Evolutionary conservation across 2,113 vertebrate species (phyloP), one percentile per base, ranked within the genome.

Genomic region (Pycnonotus jocosus): DNA sequence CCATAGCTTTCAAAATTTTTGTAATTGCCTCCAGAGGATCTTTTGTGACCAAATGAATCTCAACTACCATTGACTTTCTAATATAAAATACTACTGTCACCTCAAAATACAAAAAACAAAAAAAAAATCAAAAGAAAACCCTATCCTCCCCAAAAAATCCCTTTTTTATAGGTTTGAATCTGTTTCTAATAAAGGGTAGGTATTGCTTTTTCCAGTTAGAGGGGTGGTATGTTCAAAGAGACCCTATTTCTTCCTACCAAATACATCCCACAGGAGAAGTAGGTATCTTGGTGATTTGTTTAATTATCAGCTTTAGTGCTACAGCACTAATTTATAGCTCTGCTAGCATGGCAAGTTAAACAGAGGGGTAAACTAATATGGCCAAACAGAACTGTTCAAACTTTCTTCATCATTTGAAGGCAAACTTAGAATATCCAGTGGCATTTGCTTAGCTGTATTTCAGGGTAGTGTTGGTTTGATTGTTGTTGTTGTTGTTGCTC

Each of bases 201-300:
- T 33, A 2, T 30, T 35, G 5, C 22, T 58, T 64, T 50, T 53
- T 15, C 9, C 8, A 45, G 3, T 12, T 23, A n/a, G 1, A 12
- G 15, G 21, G 31, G 16, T 30, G 3, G 3, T 62, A 40, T 37
- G 45, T 45, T 33, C 37, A 71, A 82, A 74, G 11, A 70, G 4
- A 21, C 30, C 31, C 7, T 48, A 22, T 61, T 79, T 66, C 14
- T 64, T 60, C 30, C 33, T 48, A 15, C 9, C 12, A 30, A 83
- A 28, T 33, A 5, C 3, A 40, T 22, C 6, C 6, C 7, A 6
- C 4, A 12, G 38, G 40, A 30, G 23, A 65, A 11, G 0, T 5
- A 57, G 7, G 9, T 35, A 18, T 56, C 17, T 40, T 50, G 8
- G 35, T 23, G 18, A 28, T 81, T 77, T 60, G 3, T 50, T 69